Base-by-base conservation (phyloP, 1,140 invertebrate species). In the Teleopsis dalmanni region DNA sequence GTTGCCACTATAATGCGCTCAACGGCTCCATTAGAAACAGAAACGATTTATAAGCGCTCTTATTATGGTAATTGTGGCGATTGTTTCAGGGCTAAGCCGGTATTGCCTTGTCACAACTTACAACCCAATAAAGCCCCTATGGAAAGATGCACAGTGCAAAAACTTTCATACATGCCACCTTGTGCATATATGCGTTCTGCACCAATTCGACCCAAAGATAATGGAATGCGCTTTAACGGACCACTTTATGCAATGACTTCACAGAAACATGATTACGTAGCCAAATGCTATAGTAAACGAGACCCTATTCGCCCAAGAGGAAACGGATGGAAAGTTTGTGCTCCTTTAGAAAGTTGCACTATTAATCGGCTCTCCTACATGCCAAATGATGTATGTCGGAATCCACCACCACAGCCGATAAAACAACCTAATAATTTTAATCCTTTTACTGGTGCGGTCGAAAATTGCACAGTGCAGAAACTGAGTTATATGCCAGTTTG, bases 161-260 rank as follows among this genome's bases (percentile, higher is more conserved):
- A 77, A 57, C 59, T 78, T 55, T 77, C 76, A 0, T 78, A 73
- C 51, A 74, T 75, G 62, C 72, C 75, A 13, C 72, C 76, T 2
- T 75, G 73, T 45, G 66, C 54, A 22, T 57, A 62, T 0, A 51
- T 58, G 45, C 74, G 75, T 14, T 59, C 68, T 0, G 55, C 57
- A 8, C 56, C 65, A 25, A 71, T 76, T 18, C 10, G 55, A 4
- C 67, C 67, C 19, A 48, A 52, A 41, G 54, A 55, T 26, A 64
- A 59, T 25, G 60, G 60, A 0, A 23, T 70, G 33, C 58, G 60
- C 3, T 71, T 81, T 5, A 73, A 78, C 60, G 84, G 83, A 4
- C 82, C 83, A 18, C 81, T 86, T 70, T 79, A 85, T 63, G 77
- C 80, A 47, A 69, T 79, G 48, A 85, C 83, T 4, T 85, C 83